phyloP scores from a whole-genome alignment of 2,888 invertebrate genomes.

The Lathronympha strigana region DNA sequence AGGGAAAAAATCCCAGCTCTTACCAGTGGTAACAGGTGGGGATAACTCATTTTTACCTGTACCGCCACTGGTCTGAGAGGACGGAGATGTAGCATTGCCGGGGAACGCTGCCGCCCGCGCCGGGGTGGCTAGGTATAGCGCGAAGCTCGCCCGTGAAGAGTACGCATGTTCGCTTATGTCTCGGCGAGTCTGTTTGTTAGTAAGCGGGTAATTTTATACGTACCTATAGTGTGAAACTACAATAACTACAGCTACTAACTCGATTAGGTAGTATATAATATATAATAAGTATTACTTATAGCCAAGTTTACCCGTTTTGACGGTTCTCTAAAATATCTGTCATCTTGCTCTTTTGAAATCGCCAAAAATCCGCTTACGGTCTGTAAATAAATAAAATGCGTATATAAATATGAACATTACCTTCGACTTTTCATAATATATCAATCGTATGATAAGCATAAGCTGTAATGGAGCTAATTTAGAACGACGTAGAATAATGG shows the following conservation, averaged over 20 bases:
- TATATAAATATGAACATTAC: neutral
- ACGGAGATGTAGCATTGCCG: no score
- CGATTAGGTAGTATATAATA: no score
- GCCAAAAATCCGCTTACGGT: slow-evolving; percentile 15
- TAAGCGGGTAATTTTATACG: no score
- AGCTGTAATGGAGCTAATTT: no score
- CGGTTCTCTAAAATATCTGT: neutral
- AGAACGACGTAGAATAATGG: no score
- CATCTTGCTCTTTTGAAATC: slow-evolving; percentile 1
- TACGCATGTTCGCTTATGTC: neutral
- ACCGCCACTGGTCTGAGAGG: neutral
- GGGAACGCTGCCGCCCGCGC: neutral
- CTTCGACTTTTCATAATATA: no score
- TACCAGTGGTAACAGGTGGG: no score
- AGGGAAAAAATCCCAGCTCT: no score
- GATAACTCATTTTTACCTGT: neutral
- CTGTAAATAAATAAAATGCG: slow-evolving; percentile 5
- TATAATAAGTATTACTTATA: no score
- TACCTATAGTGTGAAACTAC: no score
- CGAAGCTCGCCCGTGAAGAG: neutral
- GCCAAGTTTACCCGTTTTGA: neutral
- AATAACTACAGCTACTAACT: no score
- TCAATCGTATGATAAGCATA: no score
- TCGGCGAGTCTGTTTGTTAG: neutral
- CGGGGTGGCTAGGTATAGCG: neutral